Evolutionary conservation across 2,888 invertebrate genomes (phyloP), one percentile per base, ranked within the genome.

Genomic region (Tetramorium bicarinatum): DNA sequence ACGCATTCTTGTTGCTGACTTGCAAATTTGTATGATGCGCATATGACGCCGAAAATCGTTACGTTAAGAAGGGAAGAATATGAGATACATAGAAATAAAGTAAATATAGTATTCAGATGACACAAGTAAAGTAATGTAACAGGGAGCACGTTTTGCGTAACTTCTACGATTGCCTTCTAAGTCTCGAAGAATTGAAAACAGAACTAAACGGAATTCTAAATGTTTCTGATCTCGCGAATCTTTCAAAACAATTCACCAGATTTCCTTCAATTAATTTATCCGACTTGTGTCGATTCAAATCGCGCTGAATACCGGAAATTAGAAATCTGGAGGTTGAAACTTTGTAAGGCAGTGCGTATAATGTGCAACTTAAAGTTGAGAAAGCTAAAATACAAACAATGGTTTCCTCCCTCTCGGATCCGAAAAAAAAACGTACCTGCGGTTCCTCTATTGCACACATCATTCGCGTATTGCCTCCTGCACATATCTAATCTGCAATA

Each of bases 401-500:
- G 0, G 6, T 72, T 59, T 21, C 49, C 61, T 25, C 47, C 38
- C 11, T 80, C 79, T 85, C 87, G 86, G 86, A 87, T 87, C 80
- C 88, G 91, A 91, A 91, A 94, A 66, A 59, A 69, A 52, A 52
- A 95, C 96, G 97, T 98, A 99, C 99, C 99, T 98, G 99, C 99
- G 93, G 99, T 99, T 96, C 99, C 99, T 96, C 98, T 97, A 97
- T 99, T 99, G 97, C 99, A 99, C 96, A 97, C 97, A 96, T 98
- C 98, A 96, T 97, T 97, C 95, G 98, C 97, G 96, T 97, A 97
- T 96, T 98, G 97, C 96, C 98, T 97, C 96, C 99, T 97, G 97
- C 99, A 99, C 98, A 99, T 99, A 97, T 99, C 99, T 97, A 99
- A 98, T 98, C 98, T 98, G 98, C 95, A 98, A 98, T 95, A 96